Conservation (phyloP, 2,888 invertebrate species). For the Rhabditophanes sp. region DNA sequence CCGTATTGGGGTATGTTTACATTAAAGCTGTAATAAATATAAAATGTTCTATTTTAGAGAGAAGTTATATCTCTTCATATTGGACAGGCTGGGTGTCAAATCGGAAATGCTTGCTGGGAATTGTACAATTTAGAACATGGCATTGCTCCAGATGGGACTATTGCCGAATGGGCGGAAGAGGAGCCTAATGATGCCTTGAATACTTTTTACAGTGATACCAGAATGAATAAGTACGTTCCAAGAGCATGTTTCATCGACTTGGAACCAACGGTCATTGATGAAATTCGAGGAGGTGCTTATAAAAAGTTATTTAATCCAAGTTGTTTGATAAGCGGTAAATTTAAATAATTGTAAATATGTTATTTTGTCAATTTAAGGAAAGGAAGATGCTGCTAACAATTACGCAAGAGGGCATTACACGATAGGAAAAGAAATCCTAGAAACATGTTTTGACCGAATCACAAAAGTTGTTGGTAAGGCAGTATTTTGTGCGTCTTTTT, state of each 20-base stretch:
- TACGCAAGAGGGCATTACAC: slow-evolving; percentile 48
- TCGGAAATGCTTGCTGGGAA: slow-evolving; percentile 26
- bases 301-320: slow-evolving; percentile 4
- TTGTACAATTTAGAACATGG: slow-evolving; percentile 21
- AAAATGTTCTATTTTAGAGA: too few relatives aligned
- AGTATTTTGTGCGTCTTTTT: slow-evolving; percentile 5
- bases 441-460: slow-evolving; percentile 56
- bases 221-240: slow-evolving; percentile 67
- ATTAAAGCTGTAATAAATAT: too few relatives aligned
- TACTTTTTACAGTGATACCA: slow-evolving; percentile 58
- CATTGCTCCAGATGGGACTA: slow-evolving; percentile 16
- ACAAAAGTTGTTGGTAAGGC: slow-evolving; percentile 25
- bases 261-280: slow-evolving; percentile 60
- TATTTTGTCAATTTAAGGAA: slow-evolving; percentile 50
- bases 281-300: slow-evolving; percentile 13
- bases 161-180: slow-evolving; percentile 8
- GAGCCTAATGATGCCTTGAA: slow-evolving; percentile 67
- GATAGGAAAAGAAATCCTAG: slow-evolving; percentile 59
- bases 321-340: background rate
- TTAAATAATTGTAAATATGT: too few relatives aligned
- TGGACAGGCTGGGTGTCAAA: slow-evolving; percentile 21
- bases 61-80: too few relatives aligned
- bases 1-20: too few relatives aligned
- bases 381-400: slow-evolving; percentile 46
- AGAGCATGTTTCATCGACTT: slow-evolving; percentile 80